phyloP scores from a whole-genome alignment of 2,113 vertebrate genomes.

The Thinocorus orbignyianus region DNA sequence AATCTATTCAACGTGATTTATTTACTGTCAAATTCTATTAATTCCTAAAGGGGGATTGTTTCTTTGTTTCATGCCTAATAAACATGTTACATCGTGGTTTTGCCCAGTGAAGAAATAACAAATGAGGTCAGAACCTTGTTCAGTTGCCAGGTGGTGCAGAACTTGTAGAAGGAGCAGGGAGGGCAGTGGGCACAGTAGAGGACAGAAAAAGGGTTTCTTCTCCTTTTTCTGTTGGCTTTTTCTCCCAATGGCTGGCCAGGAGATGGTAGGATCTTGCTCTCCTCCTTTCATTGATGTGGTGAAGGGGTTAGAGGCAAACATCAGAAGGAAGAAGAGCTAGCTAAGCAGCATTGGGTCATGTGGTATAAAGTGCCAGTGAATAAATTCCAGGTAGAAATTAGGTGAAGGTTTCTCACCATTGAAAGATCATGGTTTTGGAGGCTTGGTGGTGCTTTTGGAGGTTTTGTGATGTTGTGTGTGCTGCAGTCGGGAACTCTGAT shows the following conservation, averaged over 20 bases:
- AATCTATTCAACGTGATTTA: neutral
- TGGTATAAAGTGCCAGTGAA: neutral
- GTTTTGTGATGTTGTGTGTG: neutral
- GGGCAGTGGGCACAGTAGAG: neutral
- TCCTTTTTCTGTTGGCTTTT: neutral
- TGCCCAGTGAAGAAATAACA: neutral
- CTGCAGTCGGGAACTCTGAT: neutral
- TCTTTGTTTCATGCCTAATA: neutral
- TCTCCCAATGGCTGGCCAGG: neutral
- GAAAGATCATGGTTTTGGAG: neutral
- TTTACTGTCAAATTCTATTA: neutral
- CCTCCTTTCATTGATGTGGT: fast-evolving
- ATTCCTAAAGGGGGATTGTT: neutral
- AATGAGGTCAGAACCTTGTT: neutral
- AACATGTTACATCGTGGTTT: neutral
- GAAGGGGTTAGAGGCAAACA: neutral
- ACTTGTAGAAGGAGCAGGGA: neutral
- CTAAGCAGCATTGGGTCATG: neutral
- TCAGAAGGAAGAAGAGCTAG: neutral
- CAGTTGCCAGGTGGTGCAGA: neutral
- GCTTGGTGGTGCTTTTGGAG: neutral
- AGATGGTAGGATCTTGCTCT: neutral
- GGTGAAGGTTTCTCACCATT: neutral
- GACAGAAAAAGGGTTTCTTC: neutral
- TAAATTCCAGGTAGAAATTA: neutral